Base-by-base conservation (phyloP, 1,140 invertebrate species). In the Lasaia peninsularis region DNA sequence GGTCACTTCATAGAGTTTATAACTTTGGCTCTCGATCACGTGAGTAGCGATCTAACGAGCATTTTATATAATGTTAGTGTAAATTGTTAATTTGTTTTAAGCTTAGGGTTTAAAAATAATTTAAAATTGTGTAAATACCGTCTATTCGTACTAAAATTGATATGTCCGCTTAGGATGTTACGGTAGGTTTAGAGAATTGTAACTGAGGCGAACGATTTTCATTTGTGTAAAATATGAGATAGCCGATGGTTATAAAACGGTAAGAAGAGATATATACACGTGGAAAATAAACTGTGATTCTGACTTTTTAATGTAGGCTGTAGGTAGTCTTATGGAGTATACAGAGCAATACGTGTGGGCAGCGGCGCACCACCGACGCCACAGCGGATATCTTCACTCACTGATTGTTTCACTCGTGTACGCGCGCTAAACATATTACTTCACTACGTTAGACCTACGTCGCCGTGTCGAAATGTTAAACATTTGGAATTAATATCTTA, bases 81-180 rank as follows among this genome's bases (percentile, higher is more conserved):
- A 83, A 85, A 88, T 88, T 88, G 85, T 88, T 88, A 85, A 86
- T 88, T 88, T 86, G 83, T 88, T 88, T 82, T 86, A 86, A 86
- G 83, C 67, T 68, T 85, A 88, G 83, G 16, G 64, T 83, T 71
- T 86, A 86, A 82, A 40, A 85, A 58, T 84, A 84, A 85, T 80
- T 86, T 83, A 88, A 28, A 87, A 79, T 65, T 63, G 58, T 85
- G 82, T 85, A 84, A 83, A 86, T 84, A 83, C 67, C 59, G 73
- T 78, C 69, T 83, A 82, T 80, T 69, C 70, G 58, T 83, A 79
- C 72, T 82, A 80, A 78, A 85, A 70, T 78, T 67, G 79, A 73
- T 84, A 83, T 72, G 73, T 75, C 74, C 71, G 73, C 73, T 75
- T 79, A 79, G 73, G 63, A 73, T 69, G 74, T 80, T 79, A 78